Base-by-base conservation (phyloP, 2,797 vertebrate genomes). In the Galagoides demidoff region DNA sequence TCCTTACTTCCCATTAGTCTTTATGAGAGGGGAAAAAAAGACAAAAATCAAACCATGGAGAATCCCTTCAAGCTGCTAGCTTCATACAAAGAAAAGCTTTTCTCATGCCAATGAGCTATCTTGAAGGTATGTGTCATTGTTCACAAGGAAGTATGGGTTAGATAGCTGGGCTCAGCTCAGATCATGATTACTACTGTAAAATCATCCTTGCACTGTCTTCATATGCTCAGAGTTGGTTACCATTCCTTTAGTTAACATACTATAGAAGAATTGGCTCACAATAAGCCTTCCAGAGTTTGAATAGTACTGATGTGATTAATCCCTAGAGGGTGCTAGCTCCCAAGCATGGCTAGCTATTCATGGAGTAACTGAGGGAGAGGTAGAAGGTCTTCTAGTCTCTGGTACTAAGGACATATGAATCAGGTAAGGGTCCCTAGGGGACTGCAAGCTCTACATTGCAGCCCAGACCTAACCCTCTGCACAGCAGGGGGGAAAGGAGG, bases 281-380 rank as follows among this genome's bases (percentile, higher is more conserved):
- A 61, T 63, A 77, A 90, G 77, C 77, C 90, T 93, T 96, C 55
- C 89, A 96, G 93, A 94, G 84, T 73, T 96, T 87, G 79, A 96
- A 92, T 25, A 27, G 68, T 83, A 79, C 49, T 91, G 61, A 93
- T 86, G 49, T 23, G 57, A 74, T 93, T 90, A 93, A 16, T 87
- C 85, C 92, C 77, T 22, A 73, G 64, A 73, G 71, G 29, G 43
- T 25, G 77, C 92, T 89, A 90, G 52, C 63, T 95, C 78, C 22
- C 64, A 27, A 88, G 86, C 63, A 89, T 52, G 49, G 39, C 79
- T 94, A 85, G 31, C 81, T 97, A 84, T 85, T n/a, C 27, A 39
- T 66, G 55, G 59, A 39, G 87, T 89, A 93, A 87, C 59, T 52
- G n/a, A 61, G 64, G 17, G 34, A 95, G 79, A 94, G 79, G 52